Evolutionary conservation across 2,113 vertebrate species (phyloP).

Genomic region (Bufo gargarizans): DNA sequence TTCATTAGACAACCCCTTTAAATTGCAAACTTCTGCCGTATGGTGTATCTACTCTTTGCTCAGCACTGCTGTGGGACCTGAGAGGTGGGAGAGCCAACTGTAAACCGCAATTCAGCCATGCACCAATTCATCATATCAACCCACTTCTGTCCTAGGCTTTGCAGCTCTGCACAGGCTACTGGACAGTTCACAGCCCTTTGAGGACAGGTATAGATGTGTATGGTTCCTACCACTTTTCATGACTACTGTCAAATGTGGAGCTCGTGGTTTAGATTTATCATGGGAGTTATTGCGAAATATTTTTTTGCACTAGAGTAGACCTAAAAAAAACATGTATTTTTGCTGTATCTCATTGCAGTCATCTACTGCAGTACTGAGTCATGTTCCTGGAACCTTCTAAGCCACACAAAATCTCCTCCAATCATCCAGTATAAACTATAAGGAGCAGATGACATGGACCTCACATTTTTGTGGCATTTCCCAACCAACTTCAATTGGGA

Average conservation of each 20-base stretch:
- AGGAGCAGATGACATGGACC: background rate
- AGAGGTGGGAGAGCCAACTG: background rate
- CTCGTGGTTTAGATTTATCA: too few species aligned
- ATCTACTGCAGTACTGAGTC: too few species aligned
- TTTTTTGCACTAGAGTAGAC: too few species aligned
- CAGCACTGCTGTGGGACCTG: background rate
- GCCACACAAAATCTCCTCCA: background rate
- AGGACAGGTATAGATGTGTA: too few species aligned
- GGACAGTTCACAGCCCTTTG: too few species aligned
- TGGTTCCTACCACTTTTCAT: too few species aligned
- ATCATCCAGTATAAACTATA: background rate
- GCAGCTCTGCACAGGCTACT: background rate
- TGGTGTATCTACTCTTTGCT: background rate
- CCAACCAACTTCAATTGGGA: background rate
- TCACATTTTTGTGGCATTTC: background rate
- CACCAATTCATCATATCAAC: background rate
- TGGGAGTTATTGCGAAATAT: too few species aligned
- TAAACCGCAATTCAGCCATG: background rate
- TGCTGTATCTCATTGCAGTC: too few species aligned
- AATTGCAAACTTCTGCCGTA: background rate
- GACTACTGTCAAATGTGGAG: too few species aligned
- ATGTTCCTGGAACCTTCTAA: background rate
- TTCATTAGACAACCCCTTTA: background rate
- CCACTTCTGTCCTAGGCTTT: background rate
- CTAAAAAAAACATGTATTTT: too few species aligned